These are phyloP conservation scores for Myotis yumanensis DNA, from an alignment of 2,113 vertebrate genomes.

Conservation along the genomic window DNA sequence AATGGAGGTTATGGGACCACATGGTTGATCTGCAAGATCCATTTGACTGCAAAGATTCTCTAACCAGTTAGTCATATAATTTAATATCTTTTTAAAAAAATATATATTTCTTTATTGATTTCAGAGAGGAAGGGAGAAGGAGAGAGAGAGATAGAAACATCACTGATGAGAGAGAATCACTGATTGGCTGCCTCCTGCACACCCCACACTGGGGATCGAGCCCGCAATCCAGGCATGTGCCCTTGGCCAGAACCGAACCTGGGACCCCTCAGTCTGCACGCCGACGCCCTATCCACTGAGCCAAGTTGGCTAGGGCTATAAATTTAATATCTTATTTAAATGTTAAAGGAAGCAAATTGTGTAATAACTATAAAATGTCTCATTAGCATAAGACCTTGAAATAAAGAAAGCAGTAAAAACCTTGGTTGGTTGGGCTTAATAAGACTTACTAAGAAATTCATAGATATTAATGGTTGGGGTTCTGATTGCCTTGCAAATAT, in stretches of 20 bases:
- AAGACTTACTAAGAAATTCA: not conserved
- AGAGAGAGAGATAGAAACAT: too few relatives aligned
- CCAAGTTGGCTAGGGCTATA: not conserved
- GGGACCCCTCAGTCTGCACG: too few relatives aligned
- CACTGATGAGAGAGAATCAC: too few relatives aligned
- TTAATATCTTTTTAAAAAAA: not conserved
- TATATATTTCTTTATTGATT: too few relatives aligned
- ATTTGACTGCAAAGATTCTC: not conserved
- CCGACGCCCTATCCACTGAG: too few relatives aligned
- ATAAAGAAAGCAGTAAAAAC: not conserved
- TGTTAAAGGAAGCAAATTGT: conserved; percentile 26
- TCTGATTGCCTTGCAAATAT: conserved; percentile 13
- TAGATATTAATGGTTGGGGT: not conserved
- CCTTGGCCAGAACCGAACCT: too few relatives aligned
- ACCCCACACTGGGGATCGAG: too few relatives aligned
- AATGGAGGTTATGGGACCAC: not conserved
- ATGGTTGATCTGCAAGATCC: not conserved
- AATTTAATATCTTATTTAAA: not conserved
- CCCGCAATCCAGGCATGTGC: too few relatives aligned
- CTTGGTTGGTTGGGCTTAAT: not conserved
- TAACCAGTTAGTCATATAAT: not conserved
- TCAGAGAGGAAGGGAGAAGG: too few relatives aligned
- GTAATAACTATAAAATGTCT: not conserved
- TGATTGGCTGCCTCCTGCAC: too few relatives aligned
- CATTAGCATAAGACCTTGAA: not conserved